A percentile compares a stretch with the other conserved stretches of the same genome.
These are phyloP conservation scores for Catalaphyllia jardinei DNA, from an alignment of 64 coral and sea anemone genomes.

Conservation along the genomic window DNA sequence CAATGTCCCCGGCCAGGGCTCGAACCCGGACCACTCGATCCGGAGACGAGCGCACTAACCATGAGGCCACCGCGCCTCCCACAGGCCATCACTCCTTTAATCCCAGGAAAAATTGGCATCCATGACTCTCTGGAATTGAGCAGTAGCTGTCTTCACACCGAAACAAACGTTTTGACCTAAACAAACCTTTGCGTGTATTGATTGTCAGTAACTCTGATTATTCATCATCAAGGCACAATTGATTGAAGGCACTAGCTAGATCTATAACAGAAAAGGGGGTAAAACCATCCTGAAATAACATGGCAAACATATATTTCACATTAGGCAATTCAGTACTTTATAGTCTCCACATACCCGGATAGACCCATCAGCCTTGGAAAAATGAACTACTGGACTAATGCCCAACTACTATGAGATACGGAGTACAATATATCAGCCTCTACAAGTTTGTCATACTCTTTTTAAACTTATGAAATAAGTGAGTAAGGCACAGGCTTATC, in stretches of 20 bases:
- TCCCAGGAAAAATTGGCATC: slow-evolving; percentile 44
- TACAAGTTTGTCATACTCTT: too few species aligned
- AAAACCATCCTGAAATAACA: slow-evolving; percentile 24
- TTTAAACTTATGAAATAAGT: too few species aligned
- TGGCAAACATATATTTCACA: slow-evolving; percentile 49
- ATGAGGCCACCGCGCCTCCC: too few species aligned
- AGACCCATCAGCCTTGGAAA: slow-evolving; percentile 29
- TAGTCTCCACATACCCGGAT: slow-evolving; percentile 35
- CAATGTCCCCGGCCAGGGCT: too few species aligned
- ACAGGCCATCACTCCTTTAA: slow-evolving; percentile 59
- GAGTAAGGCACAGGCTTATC: too few species aligned
- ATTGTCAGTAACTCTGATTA: slow-evolving; percentile 33
- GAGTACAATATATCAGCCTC: too few species aligned
- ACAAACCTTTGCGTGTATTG: slow-evolving; percentile 51
- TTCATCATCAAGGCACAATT: slow-evolving; percentile 50
- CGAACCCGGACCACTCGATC: too few species aligned
- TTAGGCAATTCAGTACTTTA: slow-evolving; percentile 41
- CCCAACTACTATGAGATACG: too few species aligned
- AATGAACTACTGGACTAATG: too few species aligned
- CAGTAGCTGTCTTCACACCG: slow-evolving; percentile 53
- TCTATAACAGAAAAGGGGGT: slow-evolving; percentile 52
- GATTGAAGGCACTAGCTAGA: slow-evolving; percentile 58
- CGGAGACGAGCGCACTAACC: too few species aligned
- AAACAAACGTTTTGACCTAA: slow-evolving; percentile 50
- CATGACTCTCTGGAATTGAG: slow-evolving; percentile 49